Evolutionary conservation across 2,888 invertebrate genomes (phyloP), one percentile per base, ranked within the genome.

Genomic region (Agrotis puta): DNA sequence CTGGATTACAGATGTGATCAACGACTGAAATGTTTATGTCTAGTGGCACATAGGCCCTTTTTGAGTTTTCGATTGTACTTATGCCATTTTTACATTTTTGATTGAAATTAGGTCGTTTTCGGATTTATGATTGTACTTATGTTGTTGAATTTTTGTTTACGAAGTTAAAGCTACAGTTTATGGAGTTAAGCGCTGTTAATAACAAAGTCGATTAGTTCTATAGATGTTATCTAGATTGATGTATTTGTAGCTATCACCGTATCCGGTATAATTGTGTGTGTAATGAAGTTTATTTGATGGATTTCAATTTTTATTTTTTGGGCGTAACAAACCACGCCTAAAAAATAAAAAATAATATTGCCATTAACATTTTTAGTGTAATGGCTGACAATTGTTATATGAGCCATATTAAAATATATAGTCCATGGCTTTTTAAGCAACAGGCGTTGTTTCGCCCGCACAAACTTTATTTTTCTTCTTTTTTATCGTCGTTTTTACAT

Each of bases 1-100:
- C 89, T 86, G 88, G 92, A 93, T 96, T 95, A 94, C 87, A 83
- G 89, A 87, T 85, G 88, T 85, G 91, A 90, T 91, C 83, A 85
- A 70, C 81, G 83, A 76, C 81, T 75, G 79, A 79, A 81, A 81
- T 77, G 74, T 81, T 84, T 73, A 68, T 72, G 74, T 68, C 77
- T 81, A 72, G 79, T 39, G 11, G 39, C 39, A 48, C n/a, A 43
- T 61, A 4, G 0, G 11, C 24, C 2, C 0, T 64, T 78, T 78
- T 67, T 62, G 68, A 72, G 47, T 50, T 18, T 54, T 16, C 1
- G 43, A 33, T 39, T 33, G 14, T 53, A 16, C 16, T 64, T 57
- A 20, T 0, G 3, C 14, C 3, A 0, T 70, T 72, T 70, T 59
- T 45, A 74, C 70, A 68, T 66, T 16, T 16, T 39, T 39, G 11